Evolutionary conservation across 2,888 invertebrate species (phyloP).

Genomic region (Eupithecia insigniata): DNA sequence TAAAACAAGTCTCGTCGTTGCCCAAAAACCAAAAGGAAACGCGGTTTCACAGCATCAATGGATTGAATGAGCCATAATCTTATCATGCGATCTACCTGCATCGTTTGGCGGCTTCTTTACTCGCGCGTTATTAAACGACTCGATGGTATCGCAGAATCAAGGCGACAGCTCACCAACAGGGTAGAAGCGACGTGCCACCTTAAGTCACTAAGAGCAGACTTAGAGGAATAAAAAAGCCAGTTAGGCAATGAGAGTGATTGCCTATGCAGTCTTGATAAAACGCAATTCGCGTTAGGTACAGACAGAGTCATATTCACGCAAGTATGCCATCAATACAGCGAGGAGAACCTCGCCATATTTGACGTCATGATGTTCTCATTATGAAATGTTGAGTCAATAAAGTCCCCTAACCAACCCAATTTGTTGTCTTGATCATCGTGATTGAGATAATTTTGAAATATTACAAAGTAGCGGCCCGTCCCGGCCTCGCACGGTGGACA

Average conservation of each 20-base stretch:
- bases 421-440: not conserved
- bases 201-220: not conserved
- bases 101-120: slow-evolving; percentile 15
- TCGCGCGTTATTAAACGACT: not conserved
- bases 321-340: not conserved
- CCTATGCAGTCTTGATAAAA: not conserved
- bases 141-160: slow-evolving; percentile 10
- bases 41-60: slow-evolving; percentile 15
- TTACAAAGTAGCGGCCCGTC: too few relatives aligned
- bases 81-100: slow-evolving; percentile 22
- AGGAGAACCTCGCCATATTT: too few relatives aligned
- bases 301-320: not conserved
- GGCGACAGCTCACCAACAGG: not conserved
- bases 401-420: not conserved
- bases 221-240: too few relatives aligned
- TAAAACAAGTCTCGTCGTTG: not conserved
- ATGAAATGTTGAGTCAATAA: not conserved
- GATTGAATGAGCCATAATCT: slow-evolving; percentile 17
- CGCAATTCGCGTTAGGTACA: not conserved
- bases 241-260: not conserved
- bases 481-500: too few relatives aligned
- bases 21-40: slow-evolving; percentile 1
- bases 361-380: too few relatives aligned
- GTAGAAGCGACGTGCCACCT: not conserved
- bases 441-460: not conserved